Conservation (phyloP, 2,888 invertebrate genomes). For the Graphium colonna region DNA sequence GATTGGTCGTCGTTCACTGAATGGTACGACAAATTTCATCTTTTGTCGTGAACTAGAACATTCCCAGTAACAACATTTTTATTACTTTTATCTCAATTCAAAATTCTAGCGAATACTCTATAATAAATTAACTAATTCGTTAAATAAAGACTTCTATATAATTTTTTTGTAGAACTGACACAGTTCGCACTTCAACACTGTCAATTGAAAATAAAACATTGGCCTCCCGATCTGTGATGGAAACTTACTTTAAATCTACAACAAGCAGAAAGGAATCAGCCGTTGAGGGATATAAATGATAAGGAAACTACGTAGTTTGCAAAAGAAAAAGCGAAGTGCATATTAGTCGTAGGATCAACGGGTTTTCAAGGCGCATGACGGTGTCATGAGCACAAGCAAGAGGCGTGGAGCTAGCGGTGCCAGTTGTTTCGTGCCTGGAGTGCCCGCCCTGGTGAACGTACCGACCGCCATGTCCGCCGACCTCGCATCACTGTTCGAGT, state of each 20-base stretch:
- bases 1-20: slow-evolving; percentile 46
- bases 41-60: slow-evolving; percentile 54
- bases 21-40: slow-evolving; percentile 51
- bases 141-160: neutral
- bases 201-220: slow-evolving; percentile 46
- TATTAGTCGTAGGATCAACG: slow-evolving; percentile 20
- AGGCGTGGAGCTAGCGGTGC: slow-evolving; percentile 77
- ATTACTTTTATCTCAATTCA: slow-evolving; percentile 15
- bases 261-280: slow-evolving; percentile 64
- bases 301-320: slow-evolving; percentile 25
- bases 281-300: slow-evolving; percentile 72
- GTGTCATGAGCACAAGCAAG: slow-evolving; percentile 79
- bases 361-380: slow-evolving; percentile 52
- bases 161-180: slow-evolving; percentile 12
- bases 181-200: slow-evolving; percentile 11
- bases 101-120: slow-evolving; percentile 5
- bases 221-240: slow-evolving; percentile 65
- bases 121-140: slow-evolving; percentile 5
- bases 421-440: slow-evolving; percentile 75
- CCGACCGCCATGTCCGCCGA: slow-evolving; percentile 89
- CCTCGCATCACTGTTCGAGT: slow-evolving; percentile 94
- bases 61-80: slow-evolving; percentile 41
- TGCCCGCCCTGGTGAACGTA: slow-evolving; percentile 78
- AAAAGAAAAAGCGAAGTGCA: slow-evolving; percentile 29
- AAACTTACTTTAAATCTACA: slow-evolving; percentile 56